phyloP scores from a whole-genome alignment of 2,888 invertebrate genomes.

The Drosophila paranaensis region DNA sequence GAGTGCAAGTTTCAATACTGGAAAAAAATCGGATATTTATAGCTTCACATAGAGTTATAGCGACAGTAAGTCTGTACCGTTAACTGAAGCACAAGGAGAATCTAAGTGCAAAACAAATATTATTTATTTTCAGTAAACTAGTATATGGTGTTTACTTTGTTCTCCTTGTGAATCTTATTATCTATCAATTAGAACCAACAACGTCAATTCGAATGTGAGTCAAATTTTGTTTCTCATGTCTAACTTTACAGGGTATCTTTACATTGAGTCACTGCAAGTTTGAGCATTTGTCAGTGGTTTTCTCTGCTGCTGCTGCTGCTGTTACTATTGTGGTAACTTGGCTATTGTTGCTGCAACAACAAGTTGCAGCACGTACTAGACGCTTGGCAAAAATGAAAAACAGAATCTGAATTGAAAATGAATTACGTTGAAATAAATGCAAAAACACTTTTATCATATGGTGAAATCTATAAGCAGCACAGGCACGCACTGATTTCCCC shows the following conservation, averaged over 20 bases:
- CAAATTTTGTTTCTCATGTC: not conserved
- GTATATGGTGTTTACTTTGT: too few relatives aligned
- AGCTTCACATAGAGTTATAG: too few relatives aligned
- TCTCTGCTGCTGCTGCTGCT: constrained; percentile 8
- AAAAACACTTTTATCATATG: constrained; percentile 70
- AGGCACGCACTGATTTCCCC: constrained; percentile 31
- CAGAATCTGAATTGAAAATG: constrained; percentile 71
- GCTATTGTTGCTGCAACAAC: constrained; percentile 50
- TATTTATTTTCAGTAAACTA: too few relatives aligned
- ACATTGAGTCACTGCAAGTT: not conserved
- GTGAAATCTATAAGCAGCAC: constrained; percentile 71
- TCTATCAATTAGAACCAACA: too few relatives aligned
- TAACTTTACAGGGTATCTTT: constrained; percentile 18
- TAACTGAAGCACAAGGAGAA: too few relatives aligned
- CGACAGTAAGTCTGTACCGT: too few relatives aligned
- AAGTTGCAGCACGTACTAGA: constrained; percentile 63
- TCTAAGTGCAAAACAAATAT: too few relatives aligned
- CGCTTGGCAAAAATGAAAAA: constrained; percentile 48
- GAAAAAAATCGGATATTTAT: too few relatives aligned
- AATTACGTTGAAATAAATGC: constrained; percentile 67
- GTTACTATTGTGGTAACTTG: constrained; percentile 22
- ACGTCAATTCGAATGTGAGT: too few relatives aligned
- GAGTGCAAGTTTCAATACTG: too few relatives aligned
- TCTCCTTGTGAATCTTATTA: too few relatives aligned
- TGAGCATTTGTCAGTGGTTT: not conserved